Evolutionary conservation across 2,797 vertebrate species (phyloP).

Genomic region (Halcyon chelicuti): DNA sequence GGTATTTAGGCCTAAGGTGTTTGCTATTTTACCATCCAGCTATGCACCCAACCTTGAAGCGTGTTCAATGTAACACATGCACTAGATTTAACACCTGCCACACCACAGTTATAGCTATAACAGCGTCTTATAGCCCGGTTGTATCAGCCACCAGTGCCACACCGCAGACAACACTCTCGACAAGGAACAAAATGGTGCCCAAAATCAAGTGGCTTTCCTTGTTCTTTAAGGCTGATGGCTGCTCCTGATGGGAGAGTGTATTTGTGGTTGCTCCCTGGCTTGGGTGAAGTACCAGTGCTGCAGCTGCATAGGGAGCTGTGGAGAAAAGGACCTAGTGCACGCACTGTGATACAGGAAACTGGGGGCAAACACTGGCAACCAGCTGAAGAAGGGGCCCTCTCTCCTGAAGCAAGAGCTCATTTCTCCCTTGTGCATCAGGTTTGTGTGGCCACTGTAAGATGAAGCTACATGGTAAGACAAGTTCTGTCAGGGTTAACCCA

Average conservation of each 20-base stretch:
- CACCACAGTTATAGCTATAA: background rate
- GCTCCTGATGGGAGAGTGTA: background rate
- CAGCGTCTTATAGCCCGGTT: background rate
- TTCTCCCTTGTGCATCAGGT: background rate
- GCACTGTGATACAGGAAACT: background rate
- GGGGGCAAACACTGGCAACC: background rate
- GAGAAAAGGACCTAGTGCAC: background rate
- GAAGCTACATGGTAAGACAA: background rate
- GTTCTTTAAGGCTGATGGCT: background rate
- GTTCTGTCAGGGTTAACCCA: background rate
- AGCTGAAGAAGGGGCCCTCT: background rate
- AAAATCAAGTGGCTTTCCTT: background rate
- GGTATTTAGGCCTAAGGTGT: slow-evolving; percentile 58
- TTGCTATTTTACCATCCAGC: slow-evolving; percentile 20
- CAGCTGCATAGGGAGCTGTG: background rate
- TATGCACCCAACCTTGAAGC: background rate
- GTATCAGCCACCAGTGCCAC: background rate
- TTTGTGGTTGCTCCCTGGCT: background rate
- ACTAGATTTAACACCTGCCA: background rate
- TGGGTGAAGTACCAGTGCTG: background rate
- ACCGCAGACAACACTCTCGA: background rate
- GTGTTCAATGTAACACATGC: background rate
- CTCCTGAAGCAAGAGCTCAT: background rate
- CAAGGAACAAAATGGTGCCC: background rate
- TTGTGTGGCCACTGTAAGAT: background rate